Evolutionary conservation across 2,888 invertebrate genomes (phyloP).

Genomic region (Macaria liturata): DNA sequence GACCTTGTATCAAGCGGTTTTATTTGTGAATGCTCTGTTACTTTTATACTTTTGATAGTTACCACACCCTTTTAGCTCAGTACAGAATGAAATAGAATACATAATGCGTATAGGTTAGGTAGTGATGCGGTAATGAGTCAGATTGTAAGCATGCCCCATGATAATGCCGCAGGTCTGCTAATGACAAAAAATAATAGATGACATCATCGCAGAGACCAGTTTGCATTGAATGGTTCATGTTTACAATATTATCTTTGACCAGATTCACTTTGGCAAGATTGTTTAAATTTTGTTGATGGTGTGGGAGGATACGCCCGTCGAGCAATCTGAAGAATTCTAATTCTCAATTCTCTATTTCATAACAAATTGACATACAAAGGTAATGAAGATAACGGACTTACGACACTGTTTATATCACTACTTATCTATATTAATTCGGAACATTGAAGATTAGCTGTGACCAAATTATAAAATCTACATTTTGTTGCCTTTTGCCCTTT

Average conservation of each 20-base stretch:
- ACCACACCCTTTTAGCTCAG: constrained; percentile 46
- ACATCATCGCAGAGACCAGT: constrained; percentile 53
- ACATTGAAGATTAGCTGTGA: constrained; percentile 16
- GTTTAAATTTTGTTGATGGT: constrained; percentile 47
- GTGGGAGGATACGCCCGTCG: constrained; percentile 36
- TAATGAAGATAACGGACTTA: constrained; percentile 33
- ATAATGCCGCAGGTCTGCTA: constrained; percentile 49
- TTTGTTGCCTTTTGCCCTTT: constrained; percentile 5
- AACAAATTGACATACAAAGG: constrained; percentile 39
- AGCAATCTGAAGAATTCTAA: constrained; percentile 23
- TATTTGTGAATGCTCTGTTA: constrained; percentile 19
- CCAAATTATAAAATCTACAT: constrained; percentile 4
- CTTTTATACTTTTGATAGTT: constrained; percentile 9
- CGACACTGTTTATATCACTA: constrained; percentile 38
- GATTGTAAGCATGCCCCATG: constrained; percentile 47
- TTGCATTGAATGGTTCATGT: constrained; percentile 38
- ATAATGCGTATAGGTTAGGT: constrained; percentile 37
- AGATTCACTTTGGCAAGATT: constrained; percentile 32
- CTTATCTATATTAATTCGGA: constrained; percentile 38
- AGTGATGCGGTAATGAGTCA: constrained; percentile 42
- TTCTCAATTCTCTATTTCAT: constrained; percentile 46
- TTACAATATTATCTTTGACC: constrained; percentile 32
- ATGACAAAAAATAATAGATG: constrained; percentile 60
- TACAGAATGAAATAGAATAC: constrained; percentile 18
- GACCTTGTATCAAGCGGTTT: constrained; percentile 6